Percentiles rank a stretch among this genome's conserved stretches.
phyloP scores from a whole-genome alignment of 2,797 vertebrate species.

The Danio albolineatus region DNA sequence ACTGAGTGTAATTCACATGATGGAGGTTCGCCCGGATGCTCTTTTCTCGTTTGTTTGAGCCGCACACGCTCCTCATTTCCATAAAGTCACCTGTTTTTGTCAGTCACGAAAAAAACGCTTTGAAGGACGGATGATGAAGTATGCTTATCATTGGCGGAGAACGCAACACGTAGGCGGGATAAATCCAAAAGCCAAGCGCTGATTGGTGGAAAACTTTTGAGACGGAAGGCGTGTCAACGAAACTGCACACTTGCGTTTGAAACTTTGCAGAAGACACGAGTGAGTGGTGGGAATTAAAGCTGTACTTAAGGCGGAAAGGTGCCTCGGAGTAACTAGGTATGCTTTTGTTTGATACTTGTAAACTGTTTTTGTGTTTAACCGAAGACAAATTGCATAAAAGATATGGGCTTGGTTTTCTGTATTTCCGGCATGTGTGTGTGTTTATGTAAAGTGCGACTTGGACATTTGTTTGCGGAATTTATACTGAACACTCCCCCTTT shows the following conservation, averaged over 20 bases:
- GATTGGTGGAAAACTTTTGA: slow-evolving; percentile 65
- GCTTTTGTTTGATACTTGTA: neutral
- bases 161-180: slow-evolving; percentile 57
- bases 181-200: neutral
- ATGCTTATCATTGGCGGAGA: slow-evolving; percentile 67
- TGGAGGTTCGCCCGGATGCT: neutral
- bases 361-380: neutral
- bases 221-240: neutral
- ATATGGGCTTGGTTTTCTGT: neutral
- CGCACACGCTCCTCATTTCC: neutral
- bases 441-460: slow-evolving; percentile 3
- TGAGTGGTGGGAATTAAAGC: neutral
- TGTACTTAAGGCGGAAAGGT: neutral
- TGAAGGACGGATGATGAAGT: neutral
- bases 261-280: slow-evolving; percentile 18
- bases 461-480: slow-evolving; percentile 17
- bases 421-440: slow-evolving; percentile 29
- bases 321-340: slow-evolving; percentile 34
- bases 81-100: slow-evolving; percentile 66
- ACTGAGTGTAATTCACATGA: neutral
- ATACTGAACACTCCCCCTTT: slow-evolving; percentile 40
- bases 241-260: slow-evolving; percentile 7
- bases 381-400: neutral
- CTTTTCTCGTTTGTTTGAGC: neutral
- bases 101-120: slow-evolving; percentile 63